phyloP scores from a whole-genome alignment of 2,113 vertebrate genomes.

The Sapayoa aenigma region DNA sequence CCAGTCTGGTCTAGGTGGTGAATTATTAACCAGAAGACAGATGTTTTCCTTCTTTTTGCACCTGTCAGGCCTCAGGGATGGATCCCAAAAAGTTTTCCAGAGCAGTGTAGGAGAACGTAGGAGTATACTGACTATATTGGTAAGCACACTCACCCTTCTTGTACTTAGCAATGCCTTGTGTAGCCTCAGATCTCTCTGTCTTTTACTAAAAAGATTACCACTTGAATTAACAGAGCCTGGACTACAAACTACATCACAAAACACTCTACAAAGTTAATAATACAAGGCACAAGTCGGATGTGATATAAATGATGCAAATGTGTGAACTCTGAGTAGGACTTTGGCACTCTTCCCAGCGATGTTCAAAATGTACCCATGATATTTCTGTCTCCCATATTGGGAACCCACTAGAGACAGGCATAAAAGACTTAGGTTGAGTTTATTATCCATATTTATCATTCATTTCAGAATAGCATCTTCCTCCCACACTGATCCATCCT shows the following conservation, averaged over 20 bases:
- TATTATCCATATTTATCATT: slow-evolving; percentile 56
- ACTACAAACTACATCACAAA: slow-evolving; percentile 38
- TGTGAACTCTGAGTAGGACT: slow-evolving; percentile 64
- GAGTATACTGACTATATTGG: neutral
- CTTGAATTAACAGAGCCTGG: slow-evolving; percentile 28
- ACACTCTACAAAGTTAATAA: slow-evolving; percentile 54
- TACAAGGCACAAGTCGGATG: slow-evolving; percentile 52
- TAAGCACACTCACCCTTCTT: neutral
- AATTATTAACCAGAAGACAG: neutral
- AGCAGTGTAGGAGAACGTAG: neutral
- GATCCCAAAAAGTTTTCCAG: neutral
- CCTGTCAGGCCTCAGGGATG: neutral
- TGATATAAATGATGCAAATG: slow-evolving; percentile 65
- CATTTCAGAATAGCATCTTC: slow-evolving; percentile 60
- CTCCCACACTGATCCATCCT: slow-evolving; percentile 37
- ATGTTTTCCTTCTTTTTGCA: neutral
- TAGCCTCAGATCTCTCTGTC: neutral
- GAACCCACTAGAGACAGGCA: slow-evolving; percentile 43
- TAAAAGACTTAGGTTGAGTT: slow-evolving; percentile 48
- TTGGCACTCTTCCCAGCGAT: slow-evolving; percentile 41
- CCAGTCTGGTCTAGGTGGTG: neutral
- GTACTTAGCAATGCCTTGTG: neutral
- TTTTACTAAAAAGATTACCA: neutral
- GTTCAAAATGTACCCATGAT: slow-evolving; percentile 66
- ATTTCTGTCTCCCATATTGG: slow-evolving; percentile 59